Percentiles rank a stretch among this genome's conserved stretches.
These are phyloP conservation scores for Apodemus agrarius DNA, from an alignment of 2,797 vertebrate species.

Conservation along the genomic window DNA sequence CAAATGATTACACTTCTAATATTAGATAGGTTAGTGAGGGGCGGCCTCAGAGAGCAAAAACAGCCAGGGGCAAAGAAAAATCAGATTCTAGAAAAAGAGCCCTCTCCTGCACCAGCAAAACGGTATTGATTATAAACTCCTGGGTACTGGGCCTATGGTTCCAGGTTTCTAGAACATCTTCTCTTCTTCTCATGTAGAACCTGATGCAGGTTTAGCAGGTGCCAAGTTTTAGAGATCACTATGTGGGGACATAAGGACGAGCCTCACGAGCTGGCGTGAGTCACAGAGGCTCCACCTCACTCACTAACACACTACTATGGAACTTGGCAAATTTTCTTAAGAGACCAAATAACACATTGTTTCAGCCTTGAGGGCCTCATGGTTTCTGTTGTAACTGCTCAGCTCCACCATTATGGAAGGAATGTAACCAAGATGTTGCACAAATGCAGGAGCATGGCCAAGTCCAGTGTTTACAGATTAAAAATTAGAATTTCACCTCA, in stretches of 20 bases:
- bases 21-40: not conserved
- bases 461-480: not conserved
- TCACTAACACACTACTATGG: not conserved
- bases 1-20: not conserved
- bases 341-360: not conserved
- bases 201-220: not conserved
- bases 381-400: not conserved
- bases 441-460: not conserved
- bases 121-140: not conserved
- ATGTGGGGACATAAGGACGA: not conserved
- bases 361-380: not conserved
- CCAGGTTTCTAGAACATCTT: conserved; percentile 29
- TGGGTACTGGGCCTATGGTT: not conserved
- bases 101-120: not conserved
- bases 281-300: not conserved
- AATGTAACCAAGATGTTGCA: not conserved
- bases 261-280: not conserved
- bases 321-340: not conserved
- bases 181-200: not conserved
- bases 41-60: not conserved
- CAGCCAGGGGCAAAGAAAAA: not conserved
- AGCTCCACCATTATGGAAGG: not conserved
- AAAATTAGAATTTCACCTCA: conserved; percentile 30
- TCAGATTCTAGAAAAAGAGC: not conserved
- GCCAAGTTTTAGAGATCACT: not conserved